A percentile compares a stretch with the other conserved stretches of the same genome.
These are phyloP conservation scores for Thermophis baileyi DNA, from an alignment of 2,113 vertebrate species.

Conservation along the genomic window DNA sequence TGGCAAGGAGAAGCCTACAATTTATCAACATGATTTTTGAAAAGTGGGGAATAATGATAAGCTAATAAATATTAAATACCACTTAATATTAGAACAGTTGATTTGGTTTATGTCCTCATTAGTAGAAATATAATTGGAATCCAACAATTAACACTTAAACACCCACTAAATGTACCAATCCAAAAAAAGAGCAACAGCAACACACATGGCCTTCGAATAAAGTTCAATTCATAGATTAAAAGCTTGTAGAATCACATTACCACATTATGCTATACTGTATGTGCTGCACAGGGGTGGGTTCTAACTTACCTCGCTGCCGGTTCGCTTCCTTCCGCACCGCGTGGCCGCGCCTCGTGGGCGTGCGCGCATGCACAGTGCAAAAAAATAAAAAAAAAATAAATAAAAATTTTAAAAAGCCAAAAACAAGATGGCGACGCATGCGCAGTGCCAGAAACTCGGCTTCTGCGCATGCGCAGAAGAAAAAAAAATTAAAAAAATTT, in stretches of 20 bases:
- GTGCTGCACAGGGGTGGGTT: too few species aligned
- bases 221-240: neutral
- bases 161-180: slow-evolving; percentile 32
- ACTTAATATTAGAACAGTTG: neutral
- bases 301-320: too few species aligned
- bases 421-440: too few species aligned
- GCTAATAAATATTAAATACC: neutral
- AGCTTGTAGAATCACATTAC: neutral
- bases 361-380: too few species aligned
- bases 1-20: neutral
- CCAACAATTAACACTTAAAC: slow-evolving; percentile 25
- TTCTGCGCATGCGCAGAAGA: too few species aligned
- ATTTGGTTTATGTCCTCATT: neutral
- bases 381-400: too few species aligned
- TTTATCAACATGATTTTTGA: neutral
- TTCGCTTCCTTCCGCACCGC: too few species aligned
- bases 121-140: neutral
- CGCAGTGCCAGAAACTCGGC: too few species aligned
- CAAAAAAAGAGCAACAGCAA: neutral
- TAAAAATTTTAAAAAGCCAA: too few species aligned
- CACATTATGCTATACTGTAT: neutral
- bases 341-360: too few species aligned
- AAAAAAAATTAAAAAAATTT: too few species aligned
- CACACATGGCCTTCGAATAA: neutral
- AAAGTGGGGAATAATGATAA: neutral